phyloP scores from a whole-genome alignment of 2,888 invertebrate species.

The Axea sp. region DNA sequence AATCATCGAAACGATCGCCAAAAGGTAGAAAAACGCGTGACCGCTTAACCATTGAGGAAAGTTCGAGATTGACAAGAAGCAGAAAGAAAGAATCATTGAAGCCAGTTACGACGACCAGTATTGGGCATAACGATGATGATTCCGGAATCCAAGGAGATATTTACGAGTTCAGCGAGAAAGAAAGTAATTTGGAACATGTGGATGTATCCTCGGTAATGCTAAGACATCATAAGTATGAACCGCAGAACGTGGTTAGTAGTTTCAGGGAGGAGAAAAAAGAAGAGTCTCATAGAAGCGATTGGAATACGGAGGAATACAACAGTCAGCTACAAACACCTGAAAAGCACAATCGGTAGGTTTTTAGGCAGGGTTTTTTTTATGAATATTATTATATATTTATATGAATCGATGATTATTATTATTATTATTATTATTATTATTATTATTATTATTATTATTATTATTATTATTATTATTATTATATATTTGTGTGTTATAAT shows the following conservation, averaged over 20 bases:
- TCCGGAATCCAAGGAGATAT: slow-evolving; percentile 80
- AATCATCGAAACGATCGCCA: slow-evolving; percentile 63
- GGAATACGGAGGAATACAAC: slow-evolving; percentile 18
- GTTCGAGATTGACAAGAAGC: slow-evolving; percentile 73
- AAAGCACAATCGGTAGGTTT: slow-evolving; percentile 34
- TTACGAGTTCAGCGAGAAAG: slow-evolving; percentile 81
- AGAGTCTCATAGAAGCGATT: not conserved
- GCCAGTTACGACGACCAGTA: slow-evolving; percentile 63
- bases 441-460: too few relatives aligned
- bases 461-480: too few relatives aligned
- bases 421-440: too few relatives aligned
- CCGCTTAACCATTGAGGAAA: slow-evolving; percentile 55
- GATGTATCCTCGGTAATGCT: slow-evolving; percentile 71
- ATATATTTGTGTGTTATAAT: too few relatives aligned
- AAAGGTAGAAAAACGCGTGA: slow-evolving; percentile 62
- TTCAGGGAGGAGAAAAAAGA: slow-evolving; percentile 58
- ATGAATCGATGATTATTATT: too few relatives aligned
- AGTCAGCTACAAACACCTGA: slow-evolving; percentile 19
- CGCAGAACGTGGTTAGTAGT: slow-evolving; percentile 64
- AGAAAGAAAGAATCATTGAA: slow-evolving; percentile 70
- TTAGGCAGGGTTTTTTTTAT: too few relatives aligned
- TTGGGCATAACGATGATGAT: slow-evolving; percentile 76
- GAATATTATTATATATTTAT: too few relatives aligned
- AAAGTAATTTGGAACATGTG: slow-evolving; percentile 75
- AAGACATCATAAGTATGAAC: slow-evolving; percentile 67